Evolutionary conservation across 2,797 vertebrate genomes (phyloP).

Genomic region (Myotis daubentonii): DNA sequence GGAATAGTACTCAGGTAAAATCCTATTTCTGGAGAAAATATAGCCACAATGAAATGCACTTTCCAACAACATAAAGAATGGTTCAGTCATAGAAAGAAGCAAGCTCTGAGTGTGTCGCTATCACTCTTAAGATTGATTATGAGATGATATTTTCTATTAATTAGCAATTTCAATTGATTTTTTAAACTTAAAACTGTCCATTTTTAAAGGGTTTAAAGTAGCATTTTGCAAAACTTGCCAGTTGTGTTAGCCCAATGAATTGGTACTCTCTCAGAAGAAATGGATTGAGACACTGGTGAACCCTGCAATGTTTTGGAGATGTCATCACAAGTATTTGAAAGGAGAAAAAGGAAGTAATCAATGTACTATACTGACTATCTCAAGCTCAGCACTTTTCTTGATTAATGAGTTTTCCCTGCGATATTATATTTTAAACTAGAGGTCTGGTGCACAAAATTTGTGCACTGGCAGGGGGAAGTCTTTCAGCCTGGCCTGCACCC

Average conservation of each 20-base stretch:
- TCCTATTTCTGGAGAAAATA: background rate
- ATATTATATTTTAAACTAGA: background rate
- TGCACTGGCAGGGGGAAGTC: too few relatives aligned
- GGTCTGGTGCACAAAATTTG: too few relatives aligned
- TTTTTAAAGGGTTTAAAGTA: background rate
- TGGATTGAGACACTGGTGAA: background rate
- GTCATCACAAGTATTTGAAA: slow-evolving; percentile 19
- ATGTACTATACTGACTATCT: background rate
- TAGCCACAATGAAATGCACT: background rate
- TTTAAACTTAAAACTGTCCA: background rate
- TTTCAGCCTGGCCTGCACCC: too few relatives aligned
- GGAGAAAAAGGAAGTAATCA: background rate
- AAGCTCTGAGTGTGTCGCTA: background rate
- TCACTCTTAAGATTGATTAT: background rate
- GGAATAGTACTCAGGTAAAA: background rate
- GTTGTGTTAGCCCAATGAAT: background rate
- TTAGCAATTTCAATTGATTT: background rate
- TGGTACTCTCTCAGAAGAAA: background rate
- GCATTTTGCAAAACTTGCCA: background rate
- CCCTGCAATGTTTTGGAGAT: background rate
- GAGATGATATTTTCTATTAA: background rate
- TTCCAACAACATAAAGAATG: background rate
- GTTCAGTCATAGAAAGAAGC: background rate
- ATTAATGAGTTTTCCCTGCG: background rate
- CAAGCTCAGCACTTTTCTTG: background rate